These are phyloP conservation scores for Carettochelys insculpta DNA, from an alignment of 2,113 vertebrate species.

Conservation along the genomic window DNA sequence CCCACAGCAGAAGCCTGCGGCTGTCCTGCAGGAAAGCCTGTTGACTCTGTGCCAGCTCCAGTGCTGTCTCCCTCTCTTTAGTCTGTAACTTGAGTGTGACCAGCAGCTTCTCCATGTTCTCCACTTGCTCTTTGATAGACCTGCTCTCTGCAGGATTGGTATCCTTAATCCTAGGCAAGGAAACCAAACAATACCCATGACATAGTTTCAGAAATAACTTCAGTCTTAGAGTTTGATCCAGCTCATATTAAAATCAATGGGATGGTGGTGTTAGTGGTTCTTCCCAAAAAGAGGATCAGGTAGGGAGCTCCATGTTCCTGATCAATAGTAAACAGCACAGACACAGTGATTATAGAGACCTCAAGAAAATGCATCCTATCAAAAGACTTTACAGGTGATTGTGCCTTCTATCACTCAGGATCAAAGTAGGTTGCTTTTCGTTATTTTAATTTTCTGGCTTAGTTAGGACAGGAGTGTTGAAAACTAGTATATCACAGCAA, in stretches of 20 bases:
- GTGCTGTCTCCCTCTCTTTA: conserved; percentile 35
- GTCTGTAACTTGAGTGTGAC: conserved; percentile 70
- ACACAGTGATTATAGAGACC: background rate
- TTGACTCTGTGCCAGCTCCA: conserved; percentile 66
- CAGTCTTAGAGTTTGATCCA: background rate
- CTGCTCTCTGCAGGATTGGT: conserved; percentile 82
- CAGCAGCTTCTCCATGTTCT: conserved; percentile 80
- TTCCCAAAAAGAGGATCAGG: background rate
- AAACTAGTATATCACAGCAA: background rate
- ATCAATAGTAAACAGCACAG: background rate
- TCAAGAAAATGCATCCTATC: background rate
- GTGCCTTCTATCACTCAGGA: background rate
- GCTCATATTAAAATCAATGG: background rate
- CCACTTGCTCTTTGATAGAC: conserved; percentile 80
- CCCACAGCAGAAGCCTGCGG: conserved; percentile 78
- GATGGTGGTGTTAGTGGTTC: background rate
- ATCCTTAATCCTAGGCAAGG: conserved; percentile 79
- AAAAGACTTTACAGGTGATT: background rate
- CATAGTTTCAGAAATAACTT: background rate
- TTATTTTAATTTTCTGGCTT: background rate
- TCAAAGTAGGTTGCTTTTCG: background rate
- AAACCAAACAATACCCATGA: background rate
- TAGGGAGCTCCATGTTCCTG: background rate
- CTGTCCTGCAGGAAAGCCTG: conserved; percentile 81
- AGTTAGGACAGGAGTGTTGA: background rate